phyloP scores from a whole-genome alignment of 2,113 vertebrate species.

The Nematolebias whitei region DNA sequence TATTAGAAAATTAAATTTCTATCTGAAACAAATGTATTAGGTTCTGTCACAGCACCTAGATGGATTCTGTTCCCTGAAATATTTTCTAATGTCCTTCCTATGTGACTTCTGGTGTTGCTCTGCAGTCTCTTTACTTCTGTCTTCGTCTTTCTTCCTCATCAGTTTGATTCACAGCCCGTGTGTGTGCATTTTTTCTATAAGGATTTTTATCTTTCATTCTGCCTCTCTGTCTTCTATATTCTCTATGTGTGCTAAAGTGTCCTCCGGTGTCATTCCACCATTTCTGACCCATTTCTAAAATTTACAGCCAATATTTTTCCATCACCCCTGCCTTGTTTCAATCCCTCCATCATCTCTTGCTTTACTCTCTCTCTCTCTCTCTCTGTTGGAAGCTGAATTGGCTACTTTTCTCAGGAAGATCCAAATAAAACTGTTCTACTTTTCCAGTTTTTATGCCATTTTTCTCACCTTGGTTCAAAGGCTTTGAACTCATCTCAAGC shows the following conservation, averaged over 20 bases:
- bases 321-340: conserved; percentile 61
- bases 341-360: conserved; percentile 50
- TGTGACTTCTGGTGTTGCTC: conserved; percentile 22
- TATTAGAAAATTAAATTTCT: conserved; percentile 97
- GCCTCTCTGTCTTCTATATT: conserved; percentile 18
- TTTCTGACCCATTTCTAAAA: conserved; percentile 76
- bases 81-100: conserved; percentile 53
- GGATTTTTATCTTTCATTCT: conserved; percentile 29
- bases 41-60: conserved; percentile 86
- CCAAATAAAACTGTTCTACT: conserved; percentile 37
- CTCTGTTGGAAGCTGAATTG: conserved; percentile 54
- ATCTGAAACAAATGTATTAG: conserved; percentile 94
- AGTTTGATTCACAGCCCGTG: conserved; percentile 25
- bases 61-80: conserved; percentile 89
- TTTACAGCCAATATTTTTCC: conserved; percentile 77
- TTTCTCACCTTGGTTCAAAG: conserved; percentile 22
- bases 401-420: conserved; percentile 48
- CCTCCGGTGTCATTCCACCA: conserved; percentile 74
- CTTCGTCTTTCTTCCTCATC: conserved; percentile 26
- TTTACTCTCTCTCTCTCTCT: conserved; percentile 55
- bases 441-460: conserved; percentile 15
- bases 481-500: conserved; percentile 20
- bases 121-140: conserved; percentile 24
- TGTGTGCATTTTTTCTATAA: conserved; percentile 12
- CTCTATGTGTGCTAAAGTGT: conserved; percentile 57